phyloP scores from a whole-genome alignment of 2,888 invertebrate species.

The Eubasilissa splendida region DNA sequence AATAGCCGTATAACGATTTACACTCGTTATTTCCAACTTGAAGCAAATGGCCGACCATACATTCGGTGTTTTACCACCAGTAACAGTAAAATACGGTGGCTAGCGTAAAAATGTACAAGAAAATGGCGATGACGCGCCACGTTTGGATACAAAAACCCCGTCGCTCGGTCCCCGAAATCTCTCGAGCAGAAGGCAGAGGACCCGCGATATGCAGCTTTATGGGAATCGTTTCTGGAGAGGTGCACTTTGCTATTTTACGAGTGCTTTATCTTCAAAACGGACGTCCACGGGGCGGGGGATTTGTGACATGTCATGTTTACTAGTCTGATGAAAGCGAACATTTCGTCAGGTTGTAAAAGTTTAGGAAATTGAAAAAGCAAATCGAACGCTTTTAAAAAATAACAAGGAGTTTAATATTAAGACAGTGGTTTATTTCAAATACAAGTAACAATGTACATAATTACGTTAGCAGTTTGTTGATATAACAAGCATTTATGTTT shows the following conservation, averaged over 20 bases:
- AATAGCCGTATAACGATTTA: background rate
- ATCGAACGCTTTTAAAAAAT: too few relatives aligned
- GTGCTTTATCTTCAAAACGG: slow-evolving; percentile 49
- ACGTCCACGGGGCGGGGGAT: slow-evolving; percentile 34
- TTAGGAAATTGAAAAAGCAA: slow-evolving; percentile 1
- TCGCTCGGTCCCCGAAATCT: background rate
- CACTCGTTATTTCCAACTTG: background rate
- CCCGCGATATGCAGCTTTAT: slow-evolving; percentile 44
- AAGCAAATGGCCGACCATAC: background rate
- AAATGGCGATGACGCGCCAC: background rate
- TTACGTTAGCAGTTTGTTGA: too few relatives aligned
- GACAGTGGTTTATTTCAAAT: too few relatives aligned
- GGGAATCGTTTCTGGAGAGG: slow-evolving; percentile 44
- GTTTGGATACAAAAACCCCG: too few relatives aligned
- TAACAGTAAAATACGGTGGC: background rate
- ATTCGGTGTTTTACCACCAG: background rate
- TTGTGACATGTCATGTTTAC: slow-evolving; percentile 8
- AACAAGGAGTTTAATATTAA: too few relatives aligned
- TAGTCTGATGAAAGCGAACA: background rate
- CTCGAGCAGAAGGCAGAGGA: background rate
- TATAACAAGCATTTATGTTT: too few relatives aligned
- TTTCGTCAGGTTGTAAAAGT: background rate
- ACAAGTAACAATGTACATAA: too few relatives aligned
- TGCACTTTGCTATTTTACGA: slow-evolving; percentile 52
- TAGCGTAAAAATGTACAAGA: background rate